Percentiles rank a stretch among this genome's conserved stretches.
These are phyloP conservation scores for Aphaenogaster floridana DNA, from an alignment of 1,140 invertebrate genomes.

Conservation along the genomic window DNA sequence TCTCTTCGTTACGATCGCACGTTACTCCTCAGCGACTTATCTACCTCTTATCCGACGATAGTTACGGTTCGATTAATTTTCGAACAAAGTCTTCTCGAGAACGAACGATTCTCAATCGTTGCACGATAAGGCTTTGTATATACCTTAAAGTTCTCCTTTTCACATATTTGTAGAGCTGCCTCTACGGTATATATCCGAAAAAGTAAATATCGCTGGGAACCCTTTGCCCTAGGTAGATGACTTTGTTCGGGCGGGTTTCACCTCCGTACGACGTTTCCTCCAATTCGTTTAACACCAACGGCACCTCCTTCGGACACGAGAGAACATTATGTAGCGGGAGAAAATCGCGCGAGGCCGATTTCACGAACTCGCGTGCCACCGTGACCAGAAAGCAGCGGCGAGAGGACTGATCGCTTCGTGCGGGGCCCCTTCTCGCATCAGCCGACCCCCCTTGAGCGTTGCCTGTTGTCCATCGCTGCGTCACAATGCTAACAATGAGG, in stretches of 20 bases:
- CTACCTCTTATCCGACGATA: too few species aligned
- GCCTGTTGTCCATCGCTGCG: neutral
- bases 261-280: neutral
- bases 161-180: conserved; percentile 22
- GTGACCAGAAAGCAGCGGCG: conserved; percentile 37
- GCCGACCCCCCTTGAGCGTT: conserved; percentile 9
- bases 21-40: neutral
- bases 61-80: neutral
- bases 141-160: conserved; percentile 8
- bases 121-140: neutral
- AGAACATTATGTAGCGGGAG: neutral
- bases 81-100: neutral
- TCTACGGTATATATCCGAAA: neutral
- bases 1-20: neutral
- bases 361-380: conserved; percentile 32
- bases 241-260: neutral
- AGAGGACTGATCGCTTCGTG: conserved; percentile 39
- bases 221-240: neutral
- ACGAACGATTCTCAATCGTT: neutral
- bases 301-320: neutral
- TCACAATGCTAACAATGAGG: neutral
- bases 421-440: conserved; percentile 18
- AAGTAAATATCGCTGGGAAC: neutral
- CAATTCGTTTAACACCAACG: neutral
- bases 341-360: conserved; percentile 29